Base-by-base conservation (phyloP, 2,888 invertebrate species). In the Nemoura dubitans region DNA sequence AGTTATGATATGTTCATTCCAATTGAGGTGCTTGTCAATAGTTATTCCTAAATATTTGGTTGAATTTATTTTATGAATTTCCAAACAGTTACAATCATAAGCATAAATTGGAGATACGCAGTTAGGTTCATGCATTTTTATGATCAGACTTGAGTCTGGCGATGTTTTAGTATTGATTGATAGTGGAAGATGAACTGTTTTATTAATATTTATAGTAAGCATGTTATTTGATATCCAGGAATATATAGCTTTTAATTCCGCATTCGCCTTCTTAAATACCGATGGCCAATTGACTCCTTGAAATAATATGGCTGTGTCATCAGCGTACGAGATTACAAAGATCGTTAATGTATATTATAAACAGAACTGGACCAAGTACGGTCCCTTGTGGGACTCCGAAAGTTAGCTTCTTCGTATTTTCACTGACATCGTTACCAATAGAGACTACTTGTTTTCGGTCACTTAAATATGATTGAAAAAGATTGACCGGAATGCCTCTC, bases 31-130 rank as follows among this genome's bases (percentile, higher is more conserved):
- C n/a, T n/a, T n/a, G n/a, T n/a, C n/a, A n/a, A n/a, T n/a, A n/a
- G n/a, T n/a, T n/a, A n/a, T n/a, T n/a, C n/a, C n/a, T n/a, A n/a
- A n/a, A n/a, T n/a, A n/a, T n/a, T n/a, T n/a, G n/a, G n/a, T n/a
- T n/a, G n/a, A n/a, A n/a, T n/a, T n/a, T n/a, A n/a, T 25, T n/a
- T 25, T 21, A 7, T 76, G 21, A 76, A 76, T 76, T 25, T n/a
- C 76, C n/a, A n/a, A 76, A 25, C 76, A 76, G 25, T 76, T 76
- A 76, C 76, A 88, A 80, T 16, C 21, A 59, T n/a, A 87, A 42
- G 36, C 82, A 81, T n/a, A 82, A 36, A 10, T 36, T 36, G 36
- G 36, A 36, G 36, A 6, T 10, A 36, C 36, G 10, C 36, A 36
- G 10, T 36, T 36, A 76, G 21, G 21, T 25, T n/a, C 21, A n/a